phyloP scores from a whole-genome alignment of 1,140 invertebrate genomes.

The Steinernema khuongi region DNA sequence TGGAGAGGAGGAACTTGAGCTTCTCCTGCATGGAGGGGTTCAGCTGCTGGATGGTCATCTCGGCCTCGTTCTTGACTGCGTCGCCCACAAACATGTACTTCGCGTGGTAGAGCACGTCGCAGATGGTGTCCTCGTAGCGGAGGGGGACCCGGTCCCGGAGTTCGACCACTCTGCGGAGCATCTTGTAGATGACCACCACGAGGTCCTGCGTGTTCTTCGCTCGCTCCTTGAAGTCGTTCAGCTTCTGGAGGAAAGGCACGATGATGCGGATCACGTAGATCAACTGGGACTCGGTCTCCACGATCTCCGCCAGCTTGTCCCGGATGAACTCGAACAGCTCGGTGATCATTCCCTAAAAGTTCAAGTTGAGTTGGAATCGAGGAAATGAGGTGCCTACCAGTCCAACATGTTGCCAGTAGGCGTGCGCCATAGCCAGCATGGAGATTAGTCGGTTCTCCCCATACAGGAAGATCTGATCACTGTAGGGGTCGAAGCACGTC shows the following conservation, averaged over 20 bases:
- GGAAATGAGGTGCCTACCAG: conserved; percentile 7
- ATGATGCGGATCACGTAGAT: not conserved
- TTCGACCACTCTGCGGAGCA: not conserved
- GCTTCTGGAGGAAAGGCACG: conserved; percentile 32
- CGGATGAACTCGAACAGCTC: not conserved
- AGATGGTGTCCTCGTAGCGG: conserved; percentile 17
- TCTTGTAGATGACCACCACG: not conserved
- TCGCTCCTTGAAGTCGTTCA: conserved; percentile 18
- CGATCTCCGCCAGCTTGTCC: not conserved
- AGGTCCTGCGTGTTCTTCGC: not conserved
- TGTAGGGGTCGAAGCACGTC: conserved; percentile 30
- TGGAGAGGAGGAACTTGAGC: not conserved
- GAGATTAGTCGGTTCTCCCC: conserved; percentile 25
- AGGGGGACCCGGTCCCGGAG: not conserved
- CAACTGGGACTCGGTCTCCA: not conserved
- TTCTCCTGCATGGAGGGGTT: not conserved
- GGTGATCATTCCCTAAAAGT: not conserved
- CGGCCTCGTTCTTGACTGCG: conserved; percentile 18
- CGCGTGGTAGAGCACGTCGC: conserved; percentile 35
- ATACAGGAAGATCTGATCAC: conserved; percentile 25
- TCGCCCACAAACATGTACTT: conserved; percentile 36
- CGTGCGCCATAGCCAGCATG: conserved; percentile 18
- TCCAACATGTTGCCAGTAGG: conserved; percentile 25
- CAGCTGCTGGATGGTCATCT: not conserved
- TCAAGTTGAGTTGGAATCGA: not conserved